Evolutionary conservation across 2,113 vertebrate genomes (phyloP).

Genomic region (Tetrax tetrax): DNA sequence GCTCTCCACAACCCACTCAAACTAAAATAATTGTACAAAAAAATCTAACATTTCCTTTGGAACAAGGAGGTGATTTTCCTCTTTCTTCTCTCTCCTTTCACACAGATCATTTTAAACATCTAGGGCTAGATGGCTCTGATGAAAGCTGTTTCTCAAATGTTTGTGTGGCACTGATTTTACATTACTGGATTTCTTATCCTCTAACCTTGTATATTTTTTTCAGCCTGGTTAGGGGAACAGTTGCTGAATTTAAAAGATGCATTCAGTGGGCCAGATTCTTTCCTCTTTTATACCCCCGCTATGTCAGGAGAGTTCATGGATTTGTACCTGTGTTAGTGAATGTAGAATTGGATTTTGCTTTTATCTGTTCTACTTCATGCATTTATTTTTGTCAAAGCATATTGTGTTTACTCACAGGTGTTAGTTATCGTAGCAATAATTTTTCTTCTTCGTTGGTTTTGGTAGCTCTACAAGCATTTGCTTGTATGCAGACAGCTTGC

Average conservation of each 20-base stretch:
- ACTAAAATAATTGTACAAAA: constrained; percentile 46
- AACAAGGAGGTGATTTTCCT: constrained; percentile 31
- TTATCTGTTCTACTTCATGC: background rate
- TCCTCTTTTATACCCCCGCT: background rate
- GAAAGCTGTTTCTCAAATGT: constrained; percentile 25
- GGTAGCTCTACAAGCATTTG: background rate
- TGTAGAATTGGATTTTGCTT: background rate
- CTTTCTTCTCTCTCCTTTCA: constrained; percentile 1
- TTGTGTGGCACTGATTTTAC: background rate
- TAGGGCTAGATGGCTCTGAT: background rate
- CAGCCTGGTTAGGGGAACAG: background rate
- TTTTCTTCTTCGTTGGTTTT: constrained; percentile 29
- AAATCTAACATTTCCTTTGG: constrained; percentile 14
- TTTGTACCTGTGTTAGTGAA: background rate
- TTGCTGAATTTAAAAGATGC: background rate
- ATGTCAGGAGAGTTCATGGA: background rate
- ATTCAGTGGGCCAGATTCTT: background rate
- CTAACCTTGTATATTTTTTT: background rate
- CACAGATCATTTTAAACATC: constrained; percentile 4
- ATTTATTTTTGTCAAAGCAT: background rate
- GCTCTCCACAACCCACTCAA: constrained; percentile 17
- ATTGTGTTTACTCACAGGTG: background rate
- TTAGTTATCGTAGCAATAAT: background rate
- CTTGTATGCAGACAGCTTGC: background rate
- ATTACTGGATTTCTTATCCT: background rate